A percentile compares a stretch with the other conserved stretches of the same genome.
phyloP scores from a whole-genome alignment of 2,113 vertebrate genomes.

The Ahaetulla prasina region DNA sequence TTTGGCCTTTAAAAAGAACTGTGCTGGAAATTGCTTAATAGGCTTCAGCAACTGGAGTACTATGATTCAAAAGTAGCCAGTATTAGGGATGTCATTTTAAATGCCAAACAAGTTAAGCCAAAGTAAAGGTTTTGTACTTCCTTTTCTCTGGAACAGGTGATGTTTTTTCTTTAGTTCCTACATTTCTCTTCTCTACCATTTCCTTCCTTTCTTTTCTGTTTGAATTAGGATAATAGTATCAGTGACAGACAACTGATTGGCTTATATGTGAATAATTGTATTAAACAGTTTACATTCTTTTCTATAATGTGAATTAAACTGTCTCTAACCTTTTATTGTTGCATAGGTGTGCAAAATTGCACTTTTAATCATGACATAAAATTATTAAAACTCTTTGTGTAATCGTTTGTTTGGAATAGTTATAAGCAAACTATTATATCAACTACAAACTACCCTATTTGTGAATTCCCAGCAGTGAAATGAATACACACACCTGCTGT shows the following conservation, averaged over 20 bases:
- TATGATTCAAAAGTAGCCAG: not conserved
- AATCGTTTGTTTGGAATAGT: not conserved
- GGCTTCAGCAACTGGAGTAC: not conserved
- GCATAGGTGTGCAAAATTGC: not conserved
- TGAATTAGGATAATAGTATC: not conserved
- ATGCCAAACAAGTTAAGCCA: not conserved
- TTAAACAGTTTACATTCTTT: not conserved
- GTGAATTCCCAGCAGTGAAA: not conserved
- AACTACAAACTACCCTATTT: not conserved
- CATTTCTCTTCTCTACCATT: not conserved
- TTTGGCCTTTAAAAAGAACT: not conserved
- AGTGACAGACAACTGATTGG: not conserved
- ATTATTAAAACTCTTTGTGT: not conserved
- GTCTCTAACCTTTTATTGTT: not conserved
- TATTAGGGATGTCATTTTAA: not conserved
- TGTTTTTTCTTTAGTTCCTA: not conserved
- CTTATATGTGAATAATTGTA: not conserved
- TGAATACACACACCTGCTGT: not conserved
- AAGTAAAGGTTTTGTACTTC: not conserved
- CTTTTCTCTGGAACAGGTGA: not conserved
- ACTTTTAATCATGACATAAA: not conserved
- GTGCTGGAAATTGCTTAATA: not conserved
- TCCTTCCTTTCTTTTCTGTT: not conserved
- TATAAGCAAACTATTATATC: not conserved
- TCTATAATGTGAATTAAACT: not conserved